Evolutionary conservation across 2,888 invertebrate species (phyloP), one percentile per base, ranked within the genome.

Genomic region (Autographa pulchrina): DNA sequence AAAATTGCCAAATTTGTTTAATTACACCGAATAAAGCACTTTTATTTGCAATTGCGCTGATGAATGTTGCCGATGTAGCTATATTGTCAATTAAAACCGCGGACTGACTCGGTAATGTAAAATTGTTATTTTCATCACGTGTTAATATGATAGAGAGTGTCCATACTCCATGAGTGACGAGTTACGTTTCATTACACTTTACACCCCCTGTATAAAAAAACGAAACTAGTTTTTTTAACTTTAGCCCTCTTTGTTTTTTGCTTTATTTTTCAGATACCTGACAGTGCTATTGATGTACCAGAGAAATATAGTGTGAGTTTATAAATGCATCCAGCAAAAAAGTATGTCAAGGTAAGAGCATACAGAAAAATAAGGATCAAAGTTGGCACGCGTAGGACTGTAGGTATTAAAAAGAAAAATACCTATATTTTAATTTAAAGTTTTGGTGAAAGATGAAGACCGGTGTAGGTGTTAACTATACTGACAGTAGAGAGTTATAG

Each of bases 111-210:
- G 81, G 83, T 89, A 89, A 91, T 90, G 88, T 91, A 87, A 90
- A 90, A 90, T 91, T 90, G 88, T 85, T 89, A 92, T 92, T 91
- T 89, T 88, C 81, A 88, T 89, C 92, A 92, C 92, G 91, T 89
- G 81, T 80, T 78, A 78, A 78, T 76, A 85, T 85, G 77, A 82
- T 80, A 79, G 75, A 77, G 65, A 72, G 75, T 68, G 78, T 70
- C 68, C 78, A 79, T 77, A 80, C 72, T 72, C 70, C 67, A 74
- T 61, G 67, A 78, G 72, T 78, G 81, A 82, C 77, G 69, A 81
- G 81, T 61, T 82, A 76, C 75, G 77, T 79, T 85, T 85, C 80
- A 82, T 86, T 84, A 82, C 85, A 83, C 79, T 77, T 83, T 84
- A 84, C 82, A 86, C 75, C 69, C 68, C 54, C n/a, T 25, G 18